A percentile compares a stretch with the other conserved stretches of the same genome.
These are phyloP conservation scores for Ceryle rudis DNA, from an alignment of 2,797 vertebrate species.

Conservation along the genomic window DNA sequence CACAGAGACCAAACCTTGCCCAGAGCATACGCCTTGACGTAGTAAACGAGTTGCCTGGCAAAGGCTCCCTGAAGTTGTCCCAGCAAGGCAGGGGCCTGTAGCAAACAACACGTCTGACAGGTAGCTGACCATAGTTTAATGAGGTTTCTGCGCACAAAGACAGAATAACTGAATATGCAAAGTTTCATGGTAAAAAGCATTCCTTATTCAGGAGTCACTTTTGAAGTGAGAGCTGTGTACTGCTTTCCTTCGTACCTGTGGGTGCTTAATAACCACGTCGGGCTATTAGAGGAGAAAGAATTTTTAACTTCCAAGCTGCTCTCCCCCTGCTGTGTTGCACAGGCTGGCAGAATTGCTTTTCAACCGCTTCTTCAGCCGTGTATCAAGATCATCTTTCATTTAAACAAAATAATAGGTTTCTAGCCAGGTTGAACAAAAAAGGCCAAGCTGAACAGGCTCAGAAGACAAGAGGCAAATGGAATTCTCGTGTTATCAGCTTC, in stretches of 20 bases:
- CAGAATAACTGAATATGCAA: neutral
- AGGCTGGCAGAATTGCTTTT: neutral
- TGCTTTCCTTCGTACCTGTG: neutral
- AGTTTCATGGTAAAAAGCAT: neutral
- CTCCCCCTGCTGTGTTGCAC: neutral
- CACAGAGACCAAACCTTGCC: neutral
- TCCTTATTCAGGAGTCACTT: neutral
- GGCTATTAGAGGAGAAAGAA: neutral
- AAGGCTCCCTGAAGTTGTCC: neutral
- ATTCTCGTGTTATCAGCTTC: neutral
- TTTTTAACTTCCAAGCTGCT: neutral
- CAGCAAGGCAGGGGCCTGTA: neutral
- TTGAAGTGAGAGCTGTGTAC: neutral
- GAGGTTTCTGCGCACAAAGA: neutral
- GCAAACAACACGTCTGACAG: neutral
- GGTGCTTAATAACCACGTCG: neutral
- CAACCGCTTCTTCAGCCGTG: neutral
- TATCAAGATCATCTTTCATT: conserved; percentile 54
- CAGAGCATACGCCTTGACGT: neutral
- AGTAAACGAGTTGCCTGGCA: neutral
- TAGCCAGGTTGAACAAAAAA: neutral
- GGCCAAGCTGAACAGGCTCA: neutral
- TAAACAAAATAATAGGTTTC: conserved; percentile 35
- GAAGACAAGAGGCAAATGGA: conserved; percentile 29
- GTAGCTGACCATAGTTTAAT: neutral